Evolutionary conservation across 2,113 vertebrate genomes (phyloP), one percentile per base, ranked within the genome.

Genomic region (Calypte anna): DNA sequence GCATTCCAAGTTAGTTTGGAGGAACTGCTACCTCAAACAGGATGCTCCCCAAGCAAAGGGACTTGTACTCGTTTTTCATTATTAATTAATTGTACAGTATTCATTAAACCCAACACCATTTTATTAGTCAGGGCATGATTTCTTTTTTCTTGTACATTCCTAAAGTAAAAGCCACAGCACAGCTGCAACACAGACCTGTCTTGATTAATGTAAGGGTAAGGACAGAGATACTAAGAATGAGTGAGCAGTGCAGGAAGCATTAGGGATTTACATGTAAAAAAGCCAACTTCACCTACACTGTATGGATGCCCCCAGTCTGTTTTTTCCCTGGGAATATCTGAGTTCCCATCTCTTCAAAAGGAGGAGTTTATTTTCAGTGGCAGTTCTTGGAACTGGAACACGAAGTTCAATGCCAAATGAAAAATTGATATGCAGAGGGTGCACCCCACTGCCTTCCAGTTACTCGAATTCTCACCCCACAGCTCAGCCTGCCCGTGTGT

Each of bases 381-480:
- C 94, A 92, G 81, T 76, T 94, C 91, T 95, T 97, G 95, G 95
- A 97, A 95, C 86, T 30, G 91, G 77, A 92, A 91, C 89, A n/a
- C 51, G 13, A 76, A 48, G n/a, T 73, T 46, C 0, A 4, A 89
- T 95, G 95, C 94, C 95, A 97, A 5, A 58, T 93, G 78, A 92
- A 95, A 83, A 96, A 96, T 96, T 96, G 95, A 86, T 93, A 96
- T 96, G 95, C 96, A 92, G 83, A 81, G 92, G 57, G 73, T 95
- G 92, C 89, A 89, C 59, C 51, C 82, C 15, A 5, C 74, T 87
- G 94, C 87, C 91, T 92, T 79, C 84, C 81, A 89, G 66, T 64
- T 66, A 57, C 84, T 91, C 75, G 59, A 76, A 91, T 93, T 91
- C 77, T 62, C 33, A 64, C 20, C 74, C 86, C 1, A 0, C 58